Evolutionary conservation across 2,113 vertebrate species (phyloP), one percentile per base, ranked within the genome.

Genomic region (Gopherus evgoodei): DNA sequence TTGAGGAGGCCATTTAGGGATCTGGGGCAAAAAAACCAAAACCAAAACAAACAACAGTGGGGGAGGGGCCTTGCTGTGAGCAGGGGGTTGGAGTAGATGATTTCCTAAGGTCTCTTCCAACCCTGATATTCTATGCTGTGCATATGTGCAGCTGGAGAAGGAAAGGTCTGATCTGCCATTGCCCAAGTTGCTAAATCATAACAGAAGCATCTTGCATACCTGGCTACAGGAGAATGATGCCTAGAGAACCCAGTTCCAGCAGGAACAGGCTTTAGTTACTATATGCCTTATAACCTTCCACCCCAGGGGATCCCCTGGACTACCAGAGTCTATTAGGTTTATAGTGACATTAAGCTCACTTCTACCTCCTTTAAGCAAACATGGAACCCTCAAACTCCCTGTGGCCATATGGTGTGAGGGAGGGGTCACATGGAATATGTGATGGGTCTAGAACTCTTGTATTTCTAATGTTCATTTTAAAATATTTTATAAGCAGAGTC

Each of bases 61-160:
- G 50, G 4, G 13, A 50, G 1, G 4, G 14, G 50, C 2, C 13
- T 14, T 16, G 13, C 50, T 50, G 5, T 50, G 50, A 50, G 14
- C 50, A 50, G 50, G 1, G 4, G 2, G 13, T 50, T 50, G 1
- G 13, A 16, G 13, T 50, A 14, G 4, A 14, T 50, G 4, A 50
- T 5, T 14, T 16, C 50, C 13, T 16, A 13, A 14, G 14, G 50
- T 50, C 13, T 12, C 4, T 50, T 50, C 50, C 14, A 50, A 50
- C 14, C 50, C 50, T 50, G 50, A 50, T 50, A 50, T 50, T 16
- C 50, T 50, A 14, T 10, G 17, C 65, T 38, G 11, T 19, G 22
- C 2, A 8, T 21, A 11, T 22, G 5, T 62, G 29, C 59, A 62
- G 29, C 14, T 35, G 19, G 65, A 72, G n/a, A 10, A 35, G 62